Conservation (phyloP, 1,140 invertebrate genomes). For the Dendroctonus ponderosae region DNA sequence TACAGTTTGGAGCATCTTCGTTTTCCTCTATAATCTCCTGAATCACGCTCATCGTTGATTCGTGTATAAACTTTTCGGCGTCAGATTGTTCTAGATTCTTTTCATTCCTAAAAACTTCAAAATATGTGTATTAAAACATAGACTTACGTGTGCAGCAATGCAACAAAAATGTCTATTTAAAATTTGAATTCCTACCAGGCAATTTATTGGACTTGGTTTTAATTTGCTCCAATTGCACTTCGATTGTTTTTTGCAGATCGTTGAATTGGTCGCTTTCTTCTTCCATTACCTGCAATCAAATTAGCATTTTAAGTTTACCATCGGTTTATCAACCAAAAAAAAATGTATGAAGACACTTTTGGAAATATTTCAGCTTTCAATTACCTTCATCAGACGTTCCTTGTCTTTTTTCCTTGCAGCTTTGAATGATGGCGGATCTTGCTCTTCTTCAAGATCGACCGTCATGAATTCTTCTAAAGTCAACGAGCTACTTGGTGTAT, state of each 20-base stretch:
- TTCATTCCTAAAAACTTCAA: slow-evolving; percentile 7
- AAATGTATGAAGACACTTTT: no score
- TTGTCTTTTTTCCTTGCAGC: slow-evolving; percentile 83
- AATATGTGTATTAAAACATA: slow-evolving; percentile 41
- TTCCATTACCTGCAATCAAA: slow-evolving; percentile 55
- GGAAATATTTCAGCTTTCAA: no score
- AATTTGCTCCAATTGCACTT: slow-evolving; percentile 64
- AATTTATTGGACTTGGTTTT: not conserved
- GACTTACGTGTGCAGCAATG: no score
- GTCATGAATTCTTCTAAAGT: slow-evolving; percentile 97
- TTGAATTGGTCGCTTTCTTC: slow-evolving; percentile 66
- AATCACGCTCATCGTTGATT: slow-evolving; percentile 59
- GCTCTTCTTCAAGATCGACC: slow-evolving; percentile 94
- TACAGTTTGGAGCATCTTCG: slow-evolving; percentile 21
- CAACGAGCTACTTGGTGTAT: slow-evolving; percentile 85
- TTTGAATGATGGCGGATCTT: slow-evolving; percentile 94
- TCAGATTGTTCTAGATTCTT: slow-evolving; percentile 27
- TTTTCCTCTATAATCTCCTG: slow-evolving; percentile 38
- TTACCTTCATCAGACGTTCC: slow-evolving; percentile 73
- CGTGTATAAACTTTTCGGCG: slow-evolving; percentile 55
- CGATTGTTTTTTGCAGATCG: slow-evolving; percentile 72
- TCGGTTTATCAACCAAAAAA: no score
- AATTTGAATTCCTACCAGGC: no score
- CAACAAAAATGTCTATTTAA: no score
- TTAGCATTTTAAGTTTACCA: slow-evolving; percentile 3